Evolutionary conservation across 2,888 invertebrate genomes (phyloP).

Genomic region (Heliconius erato): DNA sequence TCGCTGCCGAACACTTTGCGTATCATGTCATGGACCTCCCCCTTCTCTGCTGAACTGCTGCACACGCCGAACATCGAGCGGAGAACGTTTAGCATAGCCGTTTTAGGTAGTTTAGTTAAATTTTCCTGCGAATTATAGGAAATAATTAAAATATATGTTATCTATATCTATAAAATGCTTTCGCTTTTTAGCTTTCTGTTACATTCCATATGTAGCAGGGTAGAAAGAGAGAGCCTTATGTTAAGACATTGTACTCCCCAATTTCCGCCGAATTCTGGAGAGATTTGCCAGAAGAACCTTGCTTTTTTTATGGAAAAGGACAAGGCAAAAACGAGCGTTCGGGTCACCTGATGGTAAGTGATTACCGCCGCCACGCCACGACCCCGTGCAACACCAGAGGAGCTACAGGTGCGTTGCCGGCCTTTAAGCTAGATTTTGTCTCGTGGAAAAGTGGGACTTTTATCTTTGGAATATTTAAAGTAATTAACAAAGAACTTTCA

Average conservation of each 20-base stretch:
- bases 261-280: not conserved
- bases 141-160: not conserved
- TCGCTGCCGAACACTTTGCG: constrained; percentile 77
- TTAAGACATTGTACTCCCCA: not conserved
- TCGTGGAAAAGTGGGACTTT: no score
- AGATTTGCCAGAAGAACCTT: no score
- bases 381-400: no score
- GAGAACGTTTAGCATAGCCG: constrained; percentile 77
- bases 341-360: no score
- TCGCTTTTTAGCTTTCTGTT: not conserved
- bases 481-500: no score
- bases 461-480: no score
- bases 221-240: not conserved
- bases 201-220: not conserved
- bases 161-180: not conserved
- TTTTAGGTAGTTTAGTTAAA: not conserved
- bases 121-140: not conserved
- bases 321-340: no score
- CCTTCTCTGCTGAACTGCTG: constrained; percentile 75
- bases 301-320: no score
- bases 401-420: no score
- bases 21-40: constrained; percentile 77
- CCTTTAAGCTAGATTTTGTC: no score
- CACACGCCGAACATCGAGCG: constrained; percentile 80
- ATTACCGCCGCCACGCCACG: no score